These are phyloP conservation scores for Cephus nigrinus DNA, from an alignment of 2,888 invertebrate species.

Conservation along the genomic window DNA sequence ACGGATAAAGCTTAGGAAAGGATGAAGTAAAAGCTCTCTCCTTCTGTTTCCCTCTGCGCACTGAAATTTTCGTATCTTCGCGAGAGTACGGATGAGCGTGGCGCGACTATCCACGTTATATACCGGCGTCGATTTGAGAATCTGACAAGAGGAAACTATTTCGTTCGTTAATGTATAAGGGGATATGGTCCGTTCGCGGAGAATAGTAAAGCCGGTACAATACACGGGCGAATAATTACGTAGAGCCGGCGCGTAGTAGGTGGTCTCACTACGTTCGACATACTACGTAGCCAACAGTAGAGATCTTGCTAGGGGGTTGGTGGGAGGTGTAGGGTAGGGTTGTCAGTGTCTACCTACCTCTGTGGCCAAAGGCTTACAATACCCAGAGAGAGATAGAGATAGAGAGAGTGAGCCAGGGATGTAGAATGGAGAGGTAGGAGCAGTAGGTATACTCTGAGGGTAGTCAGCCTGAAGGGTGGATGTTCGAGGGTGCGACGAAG, in stretches of 20 bases:
- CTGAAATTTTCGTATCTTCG: neutral
- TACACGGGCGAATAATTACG: neutral
- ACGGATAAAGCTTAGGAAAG: neutral
- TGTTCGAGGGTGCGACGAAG: slow-evolving; percentile 30
- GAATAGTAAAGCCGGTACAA: neutral
- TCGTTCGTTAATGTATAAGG: neutral
- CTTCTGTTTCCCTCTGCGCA: neutral
- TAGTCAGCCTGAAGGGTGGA: slow-evolving; percentile 13
- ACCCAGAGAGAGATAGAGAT: slow-evolving; percentile 4
- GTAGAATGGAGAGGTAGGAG: slow-evolving; percentile 27
- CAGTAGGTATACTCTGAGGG: slow-evolving; percentile 27
- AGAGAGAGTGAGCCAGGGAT: slow-evolving; percentile 12
- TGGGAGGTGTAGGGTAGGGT: neutral
- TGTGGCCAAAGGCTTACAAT: slow-evolving; percentile 36
- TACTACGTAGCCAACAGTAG: neutral
- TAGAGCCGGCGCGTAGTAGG: neutral
- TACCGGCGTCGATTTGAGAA: neutral
- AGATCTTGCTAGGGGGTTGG: neutral
- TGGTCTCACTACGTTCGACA: neutral
- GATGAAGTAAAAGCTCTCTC: neutral
- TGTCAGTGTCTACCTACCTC: slow-evolving; percentile 46
- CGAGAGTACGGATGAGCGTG: neutral
- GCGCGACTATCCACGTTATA: neutral
- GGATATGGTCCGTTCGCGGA: neutral
- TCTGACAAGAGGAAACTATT: neutral